phyloP scores from a whole-genome alignment of 2,797 vertebrate genomes.

The Sebastes minor region DNA sequence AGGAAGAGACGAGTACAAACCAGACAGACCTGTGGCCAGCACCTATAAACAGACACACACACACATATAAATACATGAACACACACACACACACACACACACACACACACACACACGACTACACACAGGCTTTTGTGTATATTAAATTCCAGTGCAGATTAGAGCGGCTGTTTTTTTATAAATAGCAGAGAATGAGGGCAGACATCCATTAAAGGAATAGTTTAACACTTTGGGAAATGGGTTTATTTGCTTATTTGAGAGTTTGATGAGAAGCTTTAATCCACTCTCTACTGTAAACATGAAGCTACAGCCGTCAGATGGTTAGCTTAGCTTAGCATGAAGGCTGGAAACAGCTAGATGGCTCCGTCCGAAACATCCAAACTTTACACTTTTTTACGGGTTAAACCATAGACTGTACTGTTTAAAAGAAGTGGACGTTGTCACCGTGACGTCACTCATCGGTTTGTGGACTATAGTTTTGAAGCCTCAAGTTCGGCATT shows the following conservation, averaged over 20 bases:
- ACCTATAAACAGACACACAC: constrained; percentile 84
- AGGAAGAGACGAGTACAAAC: constrained; percentile 94
- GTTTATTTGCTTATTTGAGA: too few species aligned
- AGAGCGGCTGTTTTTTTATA: background rate
- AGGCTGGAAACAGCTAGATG: background rate
- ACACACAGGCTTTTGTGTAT: background rate
- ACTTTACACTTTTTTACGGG: background rate
- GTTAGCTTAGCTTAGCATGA: background rate
- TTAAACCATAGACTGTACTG: background rate
- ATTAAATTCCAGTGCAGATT: constrained; percentile 41
- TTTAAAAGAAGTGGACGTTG: fast-evolving
- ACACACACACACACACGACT: constrained; percentile 36
- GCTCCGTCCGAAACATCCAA: background rate
- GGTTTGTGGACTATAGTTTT: too few species aligned
- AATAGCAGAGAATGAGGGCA: too few species aligned
- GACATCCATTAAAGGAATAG: background rate
- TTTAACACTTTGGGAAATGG: background rate
- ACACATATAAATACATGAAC: constrained; percentile 70
- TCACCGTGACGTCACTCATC: too few species aligned
- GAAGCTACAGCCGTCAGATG: background rate
- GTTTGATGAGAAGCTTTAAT: too few species aligned
- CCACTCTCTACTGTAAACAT: background rate
- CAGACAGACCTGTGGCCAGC: constrained; percentile 94
- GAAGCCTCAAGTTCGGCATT: too few species aligned
- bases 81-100: constrained; percentile 65